Evolutionary conservation across 2,797 vertebrate species (phyloP).

Genomic region (Cichlasoma orientale): DNA sequence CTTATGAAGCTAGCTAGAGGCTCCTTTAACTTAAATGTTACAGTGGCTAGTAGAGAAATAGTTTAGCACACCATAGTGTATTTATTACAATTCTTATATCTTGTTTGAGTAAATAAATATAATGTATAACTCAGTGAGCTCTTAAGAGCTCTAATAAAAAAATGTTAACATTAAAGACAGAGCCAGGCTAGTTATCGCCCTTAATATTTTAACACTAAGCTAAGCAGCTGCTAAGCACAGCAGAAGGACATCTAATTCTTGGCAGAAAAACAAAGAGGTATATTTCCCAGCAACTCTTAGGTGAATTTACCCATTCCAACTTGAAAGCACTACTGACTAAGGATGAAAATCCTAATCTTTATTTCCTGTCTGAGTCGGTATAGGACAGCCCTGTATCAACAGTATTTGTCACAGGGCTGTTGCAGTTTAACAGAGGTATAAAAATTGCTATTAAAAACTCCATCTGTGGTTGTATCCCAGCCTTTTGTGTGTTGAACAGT

Average conservation of each 20-base stretch:
- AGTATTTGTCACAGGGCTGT: neutral
- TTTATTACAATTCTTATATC: neutral
- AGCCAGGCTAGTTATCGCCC: too few species aligned
- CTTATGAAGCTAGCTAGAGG: neutral
- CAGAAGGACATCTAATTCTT: too few species aligned
- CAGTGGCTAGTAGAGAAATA: neutral
- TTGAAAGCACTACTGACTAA: neutral
- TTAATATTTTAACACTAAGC: too few species aligned
- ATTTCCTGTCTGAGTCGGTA: neutral
- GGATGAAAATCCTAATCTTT: neutral
- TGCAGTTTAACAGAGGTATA: neutral
- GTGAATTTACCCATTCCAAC: neutral
- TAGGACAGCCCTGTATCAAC: neutral
- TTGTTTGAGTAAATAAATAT: neutral
- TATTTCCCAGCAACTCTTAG: neutral
- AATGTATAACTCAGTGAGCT: neutral
- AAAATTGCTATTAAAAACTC: neutral
- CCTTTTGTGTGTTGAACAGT: constrained; percentile 7
- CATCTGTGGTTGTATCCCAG: constrained; percentile 7
- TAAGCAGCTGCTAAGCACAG: too few species aligned
- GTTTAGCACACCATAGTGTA: neutral
- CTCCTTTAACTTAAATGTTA: neutral
- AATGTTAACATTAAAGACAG: too few species aligned
- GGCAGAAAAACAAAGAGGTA: neutral
- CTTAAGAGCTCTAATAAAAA: too few species aligned